phyloP scores from a whole-genome alignment of 2,888 invertebrate genomes.

The Chalcis sispes region DNA sequence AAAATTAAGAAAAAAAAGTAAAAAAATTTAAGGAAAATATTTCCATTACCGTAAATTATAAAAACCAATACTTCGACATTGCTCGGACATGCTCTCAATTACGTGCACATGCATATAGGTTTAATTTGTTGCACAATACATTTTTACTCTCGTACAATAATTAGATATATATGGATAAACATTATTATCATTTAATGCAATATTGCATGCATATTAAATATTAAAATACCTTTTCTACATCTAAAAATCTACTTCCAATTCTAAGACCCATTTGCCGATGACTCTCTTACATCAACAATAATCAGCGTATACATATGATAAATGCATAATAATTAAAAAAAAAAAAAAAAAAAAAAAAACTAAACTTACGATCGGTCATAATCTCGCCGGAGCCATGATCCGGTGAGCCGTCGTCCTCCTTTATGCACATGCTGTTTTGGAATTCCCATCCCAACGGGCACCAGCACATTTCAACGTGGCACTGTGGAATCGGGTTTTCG shows the following conservation, averaged over 20 bases:
- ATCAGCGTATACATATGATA: not conserved
- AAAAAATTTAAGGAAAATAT: no score
- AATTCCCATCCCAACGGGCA: slow-evolving; percentile 79
- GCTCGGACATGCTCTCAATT: not conserved
- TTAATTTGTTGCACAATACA: not conserved
- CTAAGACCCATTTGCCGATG: slow-evolving; percentile 19
- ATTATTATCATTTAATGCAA: not conserved
- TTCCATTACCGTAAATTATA: not conserved
- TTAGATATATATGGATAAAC: not conserved
- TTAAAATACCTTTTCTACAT: slow-evolving; percentile 38
- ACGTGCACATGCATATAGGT: slow-evolving; percentile 35
- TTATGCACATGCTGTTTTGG: slow-evolving; percentile 65
- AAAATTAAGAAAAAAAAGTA: no score
- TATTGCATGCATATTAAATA: slow-evolving; percentile 15
- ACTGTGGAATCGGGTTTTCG: slow-evolving; percentile 70
- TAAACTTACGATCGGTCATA: slow-evolving; percentile 45
- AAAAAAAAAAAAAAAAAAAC: not conserved
- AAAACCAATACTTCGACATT: not conserved
- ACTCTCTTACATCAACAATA: not conserved
- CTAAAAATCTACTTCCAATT: slow-evolving; percentile 20
- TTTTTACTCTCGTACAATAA: not conserved
- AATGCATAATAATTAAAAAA: not conserved
- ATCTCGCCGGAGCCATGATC: slow-evolving; percentile 53
- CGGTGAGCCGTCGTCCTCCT: slow-evolving; percentile 53
- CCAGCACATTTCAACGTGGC: slow-evolving; percentile 78